Conservation (phyloP, 2,113 vertebrate genomes). For the Sinocyclocheilus rhinocerous region DNA sequence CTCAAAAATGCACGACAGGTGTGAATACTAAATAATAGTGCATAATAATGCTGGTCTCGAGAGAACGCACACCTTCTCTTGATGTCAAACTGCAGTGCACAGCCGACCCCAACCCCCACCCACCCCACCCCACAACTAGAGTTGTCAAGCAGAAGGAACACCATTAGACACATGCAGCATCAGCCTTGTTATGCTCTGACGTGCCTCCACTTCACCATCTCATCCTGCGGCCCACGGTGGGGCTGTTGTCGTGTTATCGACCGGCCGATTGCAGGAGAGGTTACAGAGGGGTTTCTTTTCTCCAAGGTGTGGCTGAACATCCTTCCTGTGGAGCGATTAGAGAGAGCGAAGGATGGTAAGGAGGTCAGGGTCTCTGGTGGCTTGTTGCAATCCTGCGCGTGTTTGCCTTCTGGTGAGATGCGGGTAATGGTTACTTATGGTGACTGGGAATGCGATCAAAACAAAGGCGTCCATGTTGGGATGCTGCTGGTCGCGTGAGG, state of each 20-base stretch:
- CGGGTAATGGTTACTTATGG: conserved; percentile 22
- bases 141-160: conserved; percentile 57
- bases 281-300: conserved; percentile 8
- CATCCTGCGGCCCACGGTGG: conserved; percentile 42
- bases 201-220: conserved; percentile 4
- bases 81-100: conserved; percentile 51
- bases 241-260: conserved; percentile 1
- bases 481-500: conserved; percentile 62
- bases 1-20: neutral
- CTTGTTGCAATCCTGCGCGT: conserved; percentile 1
- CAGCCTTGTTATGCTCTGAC: conserved; percentile 55
- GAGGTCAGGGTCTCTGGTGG: neutral
- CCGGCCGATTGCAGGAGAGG: conserved; percentile 10
- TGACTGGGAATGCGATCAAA: conserved; percentile 32
- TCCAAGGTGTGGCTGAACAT: conserved; percentile 26
- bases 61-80: conserved; percentile 13
- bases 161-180: conserved; percentile 70
- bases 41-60: neutral
- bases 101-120: conserved; percentile 4
- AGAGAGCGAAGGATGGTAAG: conserved; percentile 9
- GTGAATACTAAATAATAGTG: neutral
- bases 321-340: neutral
- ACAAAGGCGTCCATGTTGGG: conserved; percentile 50
- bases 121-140: neutral
- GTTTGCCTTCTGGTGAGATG: conserved; percentile 7